Conservation (phyloP, 1,140 invertebrate genomes). For the Laupala kohalensis region DNA sequence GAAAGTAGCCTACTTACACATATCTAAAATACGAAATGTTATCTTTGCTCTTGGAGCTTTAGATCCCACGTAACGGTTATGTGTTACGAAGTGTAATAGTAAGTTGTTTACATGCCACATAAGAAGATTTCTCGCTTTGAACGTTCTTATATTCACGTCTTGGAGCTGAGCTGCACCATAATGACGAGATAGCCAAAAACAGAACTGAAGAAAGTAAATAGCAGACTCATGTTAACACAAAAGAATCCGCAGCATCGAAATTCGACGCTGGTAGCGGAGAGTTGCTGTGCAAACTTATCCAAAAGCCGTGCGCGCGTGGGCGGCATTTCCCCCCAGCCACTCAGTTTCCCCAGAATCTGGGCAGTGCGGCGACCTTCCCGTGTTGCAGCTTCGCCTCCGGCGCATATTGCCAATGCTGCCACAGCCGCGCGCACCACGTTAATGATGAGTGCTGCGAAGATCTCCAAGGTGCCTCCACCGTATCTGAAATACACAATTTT, state of each 20-base stretch:
- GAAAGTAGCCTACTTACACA: too few relatives aligned
- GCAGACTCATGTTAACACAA: background rate
- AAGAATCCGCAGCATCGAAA: background rate
- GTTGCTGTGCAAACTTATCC: background rate
- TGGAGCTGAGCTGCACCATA: background rate
- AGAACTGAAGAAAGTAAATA: background rate
- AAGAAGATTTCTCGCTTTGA: too few relatives aligned
- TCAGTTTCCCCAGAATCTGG: background rate
- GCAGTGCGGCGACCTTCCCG: background rate
- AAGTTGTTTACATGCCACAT: too few relatives aligned
- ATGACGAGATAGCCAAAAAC: background rate
- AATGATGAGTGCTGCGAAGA: background rate
- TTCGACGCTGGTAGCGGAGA: background rate
- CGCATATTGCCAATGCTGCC: background rate
- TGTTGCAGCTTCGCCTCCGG: background rate
- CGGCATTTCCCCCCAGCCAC: background rate
- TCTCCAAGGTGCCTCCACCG: background rate
- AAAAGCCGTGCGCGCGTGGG: background rate
- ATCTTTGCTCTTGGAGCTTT: too few relatives aligned
- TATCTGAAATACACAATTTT: background rate
- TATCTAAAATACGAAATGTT: too few relatives aligned
- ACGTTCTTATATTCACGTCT: too few relatives aligned
- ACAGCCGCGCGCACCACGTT: background rate
- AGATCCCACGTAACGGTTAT: too few relatives aligned
- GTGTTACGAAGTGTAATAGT: too few relatives aligned